These are phyloP conservation scores for Criorhina ranunculi DNA, from an alignment of 2,888 invertebrate species.

Conservation along the genomic window DNA sequence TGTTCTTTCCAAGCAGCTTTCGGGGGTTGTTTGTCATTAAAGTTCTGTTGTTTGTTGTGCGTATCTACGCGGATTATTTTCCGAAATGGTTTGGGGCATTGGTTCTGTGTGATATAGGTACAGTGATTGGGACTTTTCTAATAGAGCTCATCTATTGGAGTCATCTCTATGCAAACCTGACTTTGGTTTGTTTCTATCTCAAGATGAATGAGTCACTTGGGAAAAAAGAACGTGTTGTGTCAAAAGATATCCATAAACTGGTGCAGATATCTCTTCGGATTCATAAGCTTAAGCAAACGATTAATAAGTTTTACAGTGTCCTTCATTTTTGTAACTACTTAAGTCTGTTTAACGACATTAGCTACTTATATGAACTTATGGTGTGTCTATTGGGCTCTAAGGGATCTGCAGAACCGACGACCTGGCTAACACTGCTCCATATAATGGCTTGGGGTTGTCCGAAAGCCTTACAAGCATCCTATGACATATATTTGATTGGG, in stretches of 20 bases:
- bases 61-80: too few relatives aligned
- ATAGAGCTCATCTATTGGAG: constrained; percentile 1
- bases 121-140: not conserved
- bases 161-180: not conserved
- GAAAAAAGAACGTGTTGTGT: too few relatives aligned
- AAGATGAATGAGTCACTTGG: not conserved
- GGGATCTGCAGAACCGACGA: not conserved
- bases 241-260: not conserved
- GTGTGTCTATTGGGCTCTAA: not conserved
- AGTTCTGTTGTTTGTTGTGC: too few relatives aligned
- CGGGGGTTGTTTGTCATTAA: too few relatives aligned
- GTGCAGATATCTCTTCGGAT: not conserved
- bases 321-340: not conserved
- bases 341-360: not conserved
- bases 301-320: not conserved
- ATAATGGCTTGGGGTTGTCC: not conserved
- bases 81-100: too few relatives aligned
- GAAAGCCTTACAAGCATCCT: not conserved
- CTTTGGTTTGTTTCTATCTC: not conserved
- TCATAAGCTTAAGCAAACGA: not conserved
- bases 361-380: not conserved
- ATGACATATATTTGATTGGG: not conserved
- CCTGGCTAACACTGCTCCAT: not conserved
- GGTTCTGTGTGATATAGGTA: not conserved
- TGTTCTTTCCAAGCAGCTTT: too few relatives aligned